Conservation (phyloP, 1,140 invertebrate species). For the Cardiocondyla obscurior region DNA sequence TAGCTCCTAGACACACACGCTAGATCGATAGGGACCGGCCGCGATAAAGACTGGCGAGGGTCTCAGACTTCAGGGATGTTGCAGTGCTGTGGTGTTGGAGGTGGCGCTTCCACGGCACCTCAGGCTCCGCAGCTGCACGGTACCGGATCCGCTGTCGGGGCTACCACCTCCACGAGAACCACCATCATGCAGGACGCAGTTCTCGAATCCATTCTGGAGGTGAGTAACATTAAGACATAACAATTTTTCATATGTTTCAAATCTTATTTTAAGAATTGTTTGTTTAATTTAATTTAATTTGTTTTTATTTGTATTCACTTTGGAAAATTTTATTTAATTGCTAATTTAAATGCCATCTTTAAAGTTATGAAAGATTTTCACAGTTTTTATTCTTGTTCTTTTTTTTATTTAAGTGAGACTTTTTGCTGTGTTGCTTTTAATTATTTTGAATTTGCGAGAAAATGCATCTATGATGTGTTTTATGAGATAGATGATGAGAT, state of each 20-base stretch:
- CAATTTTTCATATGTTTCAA: neutral
- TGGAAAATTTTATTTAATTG: neutral
- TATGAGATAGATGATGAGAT: too few species aligned
- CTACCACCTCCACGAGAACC: conserved; percentile 79
- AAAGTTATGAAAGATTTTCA: neutral
- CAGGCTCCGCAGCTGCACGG: conserved; percentile 81
- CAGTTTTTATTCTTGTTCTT: neutral
- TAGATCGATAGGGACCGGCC: conserved; percentile 76
- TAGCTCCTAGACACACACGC: conserved; percentile 75
- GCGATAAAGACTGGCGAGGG: conserved; percentile 71
- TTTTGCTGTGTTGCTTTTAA: neutral
- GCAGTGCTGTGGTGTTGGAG: conserved; percentile 84
- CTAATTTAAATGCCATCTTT: neutral
- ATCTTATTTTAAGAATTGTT: neutral
- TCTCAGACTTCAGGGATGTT: conserved; percentile 76
- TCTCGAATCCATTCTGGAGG: conserved; percentile 83
- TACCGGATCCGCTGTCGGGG: conserved; percentile 79
- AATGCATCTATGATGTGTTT: neutral
- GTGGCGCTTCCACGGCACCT: conserved; percentile 83
- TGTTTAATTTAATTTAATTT: neutral
- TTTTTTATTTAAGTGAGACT: neutral
- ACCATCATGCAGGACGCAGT: conserved; percentile 82
- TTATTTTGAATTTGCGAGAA: neutral
- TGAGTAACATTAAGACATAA: conserved; percentile 57
- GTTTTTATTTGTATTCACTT: neutral